These are phyloP conservation scores for Amazona vittata DNA, from an alignment of 2,113 vertebrate genomes.

Conservation along the genomic window DNA sequence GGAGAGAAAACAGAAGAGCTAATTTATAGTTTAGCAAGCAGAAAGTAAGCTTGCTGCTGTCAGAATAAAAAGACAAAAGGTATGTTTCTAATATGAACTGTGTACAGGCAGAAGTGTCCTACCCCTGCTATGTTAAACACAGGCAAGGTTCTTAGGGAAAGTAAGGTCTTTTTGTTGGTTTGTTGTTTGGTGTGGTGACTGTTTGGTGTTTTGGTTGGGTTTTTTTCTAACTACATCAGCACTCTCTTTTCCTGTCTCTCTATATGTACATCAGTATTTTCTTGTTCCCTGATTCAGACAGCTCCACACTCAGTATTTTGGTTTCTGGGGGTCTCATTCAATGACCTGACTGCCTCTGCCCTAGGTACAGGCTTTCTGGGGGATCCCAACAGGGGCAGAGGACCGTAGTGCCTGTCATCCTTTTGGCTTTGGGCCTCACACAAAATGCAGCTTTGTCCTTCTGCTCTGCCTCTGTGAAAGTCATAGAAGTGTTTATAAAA, in stretches of 20 bases:
- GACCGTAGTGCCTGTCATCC: not conserved
- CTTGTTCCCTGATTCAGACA: not conserved
- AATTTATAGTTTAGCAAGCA: not conserved
- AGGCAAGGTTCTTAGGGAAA: not conserved
- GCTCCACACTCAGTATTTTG: not conserved
- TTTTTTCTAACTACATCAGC: not conserved
- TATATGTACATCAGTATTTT: not conserved
- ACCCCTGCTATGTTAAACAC: not conserved
- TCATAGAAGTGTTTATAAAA: not conserved
- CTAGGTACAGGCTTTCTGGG: not conserved
- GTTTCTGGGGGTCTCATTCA: not conserved
- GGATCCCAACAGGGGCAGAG: not conserved
- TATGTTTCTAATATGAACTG: rapidly evolving
- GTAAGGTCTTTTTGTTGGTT: not conserved
- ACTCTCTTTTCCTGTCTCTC: not conserved
- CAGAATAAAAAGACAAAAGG: not conserved
- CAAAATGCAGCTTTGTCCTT: not conserved
- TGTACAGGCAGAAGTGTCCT: not conserved
- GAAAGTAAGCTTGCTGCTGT: not conserved
- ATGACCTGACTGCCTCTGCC: not conserved
- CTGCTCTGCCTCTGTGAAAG: not conserved
- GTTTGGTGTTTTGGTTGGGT: not conserved
- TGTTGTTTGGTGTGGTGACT: not conserved
- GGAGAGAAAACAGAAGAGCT: not conserved
- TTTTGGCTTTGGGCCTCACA: not conserved